Base-by-base conservation (phyloP, 2,797 vertebrate species). In the Lepilemur septentrionalis region DNA sequence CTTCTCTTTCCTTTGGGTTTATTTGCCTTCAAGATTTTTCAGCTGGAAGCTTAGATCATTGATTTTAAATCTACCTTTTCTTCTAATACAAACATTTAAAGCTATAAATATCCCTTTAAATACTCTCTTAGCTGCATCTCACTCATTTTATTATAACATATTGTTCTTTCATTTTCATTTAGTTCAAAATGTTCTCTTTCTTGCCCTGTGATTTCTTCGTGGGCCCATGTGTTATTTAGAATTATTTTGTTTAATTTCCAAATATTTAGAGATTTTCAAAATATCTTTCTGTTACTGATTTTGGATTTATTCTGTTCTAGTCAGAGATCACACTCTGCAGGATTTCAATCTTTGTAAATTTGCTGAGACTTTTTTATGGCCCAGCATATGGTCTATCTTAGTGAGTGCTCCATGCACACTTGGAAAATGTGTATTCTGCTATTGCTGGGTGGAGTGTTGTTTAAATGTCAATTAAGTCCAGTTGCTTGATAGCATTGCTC, bases 161-260 rank as follows among this genome's bases (percentile, higher is more conserved):
- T 28, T 8, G 63, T 84, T 48, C 20, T 20, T 84, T 18, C 32
- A 11, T 67, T 67, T 67, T 38, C 35, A 52, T 52, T 38, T 32
- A 28, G 82, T 69, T 52, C 32, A 28, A 85, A 52, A 85, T 38
- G 25, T 69, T 69, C 25, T 81, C 55, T 43, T 28, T 55, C 25
- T 79, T 25, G n/a, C n/a, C 76, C 52, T 38, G 7, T 38, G 13
- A 79, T 55, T 41, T 59, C 78, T 80, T 80, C 52, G 41, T 41
- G 4, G 52, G 17, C 1, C 25, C 78, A 30, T 30, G 78, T 80
- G 35, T 57, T 80, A 59, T 57, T 80, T 80, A 38, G 48, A 67
- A 86, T 65, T 67, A 50, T n/a, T 75, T 28, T 87, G 61, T 87
- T 67, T 75, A 41, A 81, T 81, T 96, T 93, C 17, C 48, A 86